Percentiles rank a stretch among this genome's conserved stretches.
Evolutionary conservation across 1,140 invertebrate genomes (phyloP).

Genomic region (Bombus confusus): DNA sequence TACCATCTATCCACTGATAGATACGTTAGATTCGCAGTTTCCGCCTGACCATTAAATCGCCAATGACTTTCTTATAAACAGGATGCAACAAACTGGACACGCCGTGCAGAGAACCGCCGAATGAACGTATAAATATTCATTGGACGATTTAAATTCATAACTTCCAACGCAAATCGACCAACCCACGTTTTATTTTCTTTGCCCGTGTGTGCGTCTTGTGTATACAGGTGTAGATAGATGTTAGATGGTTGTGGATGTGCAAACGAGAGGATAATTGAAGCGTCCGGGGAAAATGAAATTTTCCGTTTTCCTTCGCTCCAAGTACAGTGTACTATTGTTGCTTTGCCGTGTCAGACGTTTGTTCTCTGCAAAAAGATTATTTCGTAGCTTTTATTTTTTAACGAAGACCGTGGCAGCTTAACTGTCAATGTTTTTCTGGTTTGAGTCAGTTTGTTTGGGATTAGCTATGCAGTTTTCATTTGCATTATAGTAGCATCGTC

Average conservation of each 20-base stretch:
- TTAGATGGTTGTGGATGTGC: neutral
- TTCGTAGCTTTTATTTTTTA: neutral
- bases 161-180: slow-evolving; percentile 3
- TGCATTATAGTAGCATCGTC: too few species aligned
- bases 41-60: too few species aligned
- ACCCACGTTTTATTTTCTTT: neutral
- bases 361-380: neutral
- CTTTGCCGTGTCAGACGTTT: neutral
- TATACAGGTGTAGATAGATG: too few species aligned
- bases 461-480: too few species aligned
- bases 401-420: neutral
- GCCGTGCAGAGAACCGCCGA: neutral
- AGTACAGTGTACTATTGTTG: neutral
- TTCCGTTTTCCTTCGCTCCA: neutral
- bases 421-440: too few species aligned
- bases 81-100: neutral
- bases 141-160: slow-evolving; percentile 29
- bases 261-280: slow-evolving; percentile 24
- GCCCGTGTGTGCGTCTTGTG: neutral
- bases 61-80: too few species aligned
- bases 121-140: slow-evolving; percentile 31
- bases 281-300: slow-evolving; percentile 7
- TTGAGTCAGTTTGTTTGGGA: too few species aligned
- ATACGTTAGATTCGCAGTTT: too few species aligned
- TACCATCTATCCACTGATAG: too few species aligned